Conservation (phyloP, 2,888 invertebrate species). For the Metopia argyrocephala region DNA sequence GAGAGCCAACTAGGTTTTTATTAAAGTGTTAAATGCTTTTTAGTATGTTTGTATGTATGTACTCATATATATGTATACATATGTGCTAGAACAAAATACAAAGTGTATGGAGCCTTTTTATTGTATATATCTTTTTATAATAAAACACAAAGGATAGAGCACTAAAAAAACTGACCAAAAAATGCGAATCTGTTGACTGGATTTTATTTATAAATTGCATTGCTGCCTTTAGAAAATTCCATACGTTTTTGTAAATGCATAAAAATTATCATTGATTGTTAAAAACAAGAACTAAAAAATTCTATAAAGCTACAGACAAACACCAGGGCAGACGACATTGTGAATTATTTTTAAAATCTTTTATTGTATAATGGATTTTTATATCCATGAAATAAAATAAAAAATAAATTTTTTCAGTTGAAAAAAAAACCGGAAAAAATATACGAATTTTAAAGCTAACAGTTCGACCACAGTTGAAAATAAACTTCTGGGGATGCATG, state of each 20-base stretch:
- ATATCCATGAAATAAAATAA: no score
- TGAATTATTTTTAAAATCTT: not conserved
- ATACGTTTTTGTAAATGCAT: constrained; percentile 46
- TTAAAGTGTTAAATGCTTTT: no score
- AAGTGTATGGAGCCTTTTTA: constrained; percentile 3
- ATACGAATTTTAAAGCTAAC: constrained; percentile 26
- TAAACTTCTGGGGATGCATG: constrained; percentile 22
- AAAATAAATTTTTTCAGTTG: constrained; percentile 9
- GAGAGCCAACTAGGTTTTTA: no score
- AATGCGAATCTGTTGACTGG: constrained; percentile 1
- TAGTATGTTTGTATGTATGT: no score
- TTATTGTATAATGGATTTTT: constrained; percentile 4
- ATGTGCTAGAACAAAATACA: not conserved
- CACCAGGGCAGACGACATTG: not conserved
- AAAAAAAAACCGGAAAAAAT: not conserved
- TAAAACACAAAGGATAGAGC: not conserved
- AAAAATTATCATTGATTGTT: constrained; percentile 31
- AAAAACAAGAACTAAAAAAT: constrained; percentile 17
- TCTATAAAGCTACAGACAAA: not conserved
- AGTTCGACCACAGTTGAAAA: constrained; percentile 39
- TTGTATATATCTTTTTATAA: constrained; percentile 26
- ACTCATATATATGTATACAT: not conserved
- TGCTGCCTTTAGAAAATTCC: constrained; percentile 45
- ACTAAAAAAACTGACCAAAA: not conserved
- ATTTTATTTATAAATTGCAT: constrained; percentile 14